These are phyloP conservation scores for Vicugna pacos DNA, from an alignment of 2,113 vertebrate genomes.

Conservation along the genomic window DNA sequence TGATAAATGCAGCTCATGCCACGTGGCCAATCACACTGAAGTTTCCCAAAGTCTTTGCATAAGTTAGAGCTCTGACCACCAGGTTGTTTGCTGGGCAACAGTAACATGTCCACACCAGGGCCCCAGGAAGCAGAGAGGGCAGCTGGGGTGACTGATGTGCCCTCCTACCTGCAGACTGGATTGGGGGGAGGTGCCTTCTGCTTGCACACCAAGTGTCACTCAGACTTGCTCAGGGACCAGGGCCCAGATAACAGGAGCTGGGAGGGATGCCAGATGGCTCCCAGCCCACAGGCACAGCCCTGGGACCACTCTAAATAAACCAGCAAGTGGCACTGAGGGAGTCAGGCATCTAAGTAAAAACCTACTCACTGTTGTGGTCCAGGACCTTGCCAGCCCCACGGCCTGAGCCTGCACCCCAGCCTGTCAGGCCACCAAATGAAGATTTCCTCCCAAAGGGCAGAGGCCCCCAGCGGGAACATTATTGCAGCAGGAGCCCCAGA, in stretches of 20 bases:
- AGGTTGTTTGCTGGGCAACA: neutral
- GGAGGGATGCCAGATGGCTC: too few relatives aligned
- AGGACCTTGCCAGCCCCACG: neutral
- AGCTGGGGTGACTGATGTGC: neutral
- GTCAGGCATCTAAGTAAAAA: neutral
- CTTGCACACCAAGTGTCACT: too few relatives aligned
- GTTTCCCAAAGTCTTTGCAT: neutral
- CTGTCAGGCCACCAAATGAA: fast-evolving
- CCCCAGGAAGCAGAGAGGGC: neutral
- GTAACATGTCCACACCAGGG: neutral
- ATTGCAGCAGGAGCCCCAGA: too few relatives aligned
- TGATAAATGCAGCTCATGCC: neutral
- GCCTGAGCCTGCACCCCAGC: neutral
- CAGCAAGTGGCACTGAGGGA: neutral
- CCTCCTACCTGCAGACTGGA: neutral
- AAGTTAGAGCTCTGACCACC: neutral
- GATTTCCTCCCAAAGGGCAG: neutral
- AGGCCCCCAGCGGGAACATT: neutral
- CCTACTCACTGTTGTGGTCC: neutral
- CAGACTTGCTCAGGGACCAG: neutral
- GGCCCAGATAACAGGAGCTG: neutral
- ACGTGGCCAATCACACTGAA: neutral
- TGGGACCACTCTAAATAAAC: neutral
- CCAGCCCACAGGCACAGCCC: too few relatives aligned
- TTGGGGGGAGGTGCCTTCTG: neutral